Percentiles rank a stretch among this genome's conserved stretches.
Conservation (phyloP, 2,797 vertebrate species). For the Microchirus variegatus region DNA sequence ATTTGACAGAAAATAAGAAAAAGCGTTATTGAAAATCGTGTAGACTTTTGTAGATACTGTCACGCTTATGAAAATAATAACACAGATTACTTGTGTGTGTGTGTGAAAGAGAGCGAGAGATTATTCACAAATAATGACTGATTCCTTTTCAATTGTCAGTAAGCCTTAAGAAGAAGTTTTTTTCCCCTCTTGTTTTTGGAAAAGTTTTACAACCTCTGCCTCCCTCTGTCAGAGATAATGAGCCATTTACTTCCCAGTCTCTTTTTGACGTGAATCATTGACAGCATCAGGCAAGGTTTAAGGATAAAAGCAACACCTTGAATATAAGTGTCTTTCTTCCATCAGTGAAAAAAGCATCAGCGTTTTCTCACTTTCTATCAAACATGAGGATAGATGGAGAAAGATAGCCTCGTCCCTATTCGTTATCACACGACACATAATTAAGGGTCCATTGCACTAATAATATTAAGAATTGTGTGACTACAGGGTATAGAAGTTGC, state of each 20-base stretch:
- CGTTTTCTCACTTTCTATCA: slow-evolving; percentile 15
- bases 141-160: slow-evolving; percentile 42
- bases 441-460: not conserved
- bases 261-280: slow-evolving; percentile 41
- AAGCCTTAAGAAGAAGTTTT: slow-evolving; percentile 28
- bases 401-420: too few relatives aligned
- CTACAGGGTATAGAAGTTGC: too few relatives aligned
- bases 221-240: slow-evolving; percentile 68
- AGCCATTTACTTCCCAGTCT: slow-evolving; percentile 72
- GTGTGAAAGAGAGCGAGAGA: not conserved
- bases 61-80: slow-evolving; percentile 5
- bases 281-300: slow-evolving; percentile 58
- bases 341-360: slow-evolving; percentile 30
- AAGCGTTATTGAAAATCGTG: too few relatives aligned
- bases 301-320: slow-evolving; percentile 51
- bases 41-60: too few relatives aligned
- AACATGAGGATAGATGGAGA: not conserved
- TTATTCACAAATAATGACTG: slow-evolving; percentile 37
- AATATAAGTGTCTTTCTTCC: slow-evolving; percentile 54
- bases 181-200: slow-evolving; percentile 48
- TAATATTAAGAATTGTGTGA: slow-evolving; percentile 1
- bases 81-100: slow-evolving; percentile 2
- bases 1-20: too few relatives aligned
- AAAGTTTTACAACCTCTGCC: slow-evolving; percentile 62
- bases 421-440: not conserved